These are phyloP conservation scores for Heteropelma amictum DNA, from an alignment of 2,888 invertebrate genomes.

Conservation along the genomic window DNA sequence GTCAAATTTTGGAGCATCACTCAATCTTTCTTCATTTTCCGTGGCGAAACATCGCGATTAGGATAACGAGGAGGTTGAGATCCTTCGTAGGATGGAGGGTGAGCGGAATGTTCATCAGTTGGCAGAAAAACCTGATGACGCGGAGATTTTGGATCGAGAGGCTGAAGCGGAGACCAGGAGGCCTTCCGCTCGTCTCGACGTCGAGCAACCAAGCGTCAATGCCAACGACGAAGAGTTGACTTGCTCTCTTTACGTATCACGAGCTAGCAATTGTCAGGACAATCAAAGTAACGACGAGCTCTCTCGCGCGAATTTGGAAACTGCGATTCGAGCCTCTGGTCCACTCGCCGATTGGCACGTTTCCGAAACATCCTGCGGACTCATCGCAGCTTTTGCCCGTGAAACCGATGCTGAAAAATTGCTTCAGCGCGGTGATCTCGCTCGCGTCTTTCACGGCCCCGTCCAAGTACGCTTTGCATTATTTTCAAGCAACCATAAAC, in stretches of 20 bases:
- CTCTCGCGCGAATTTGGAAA: slow-evolving; percentile 66
- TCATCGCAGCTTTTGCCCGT: slow-evolving; percentile 76
- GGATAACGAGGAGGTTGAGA: slow-evolving; percentile 33
- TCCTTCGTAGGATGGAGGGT: slow-evolving; percentile 63
- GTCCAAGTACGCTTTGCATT: slow-evolving; percentile 72
- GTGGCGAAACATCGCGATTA: background rate
- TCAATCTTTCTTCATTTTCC: background rate
- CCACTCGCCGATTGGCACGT: slow-evolving; percentile 70
- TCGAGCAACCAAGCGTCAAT: background rate
- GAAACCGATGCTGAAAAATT: slow-evolving; percentile 77
- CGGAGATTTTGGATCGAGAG: background rate
- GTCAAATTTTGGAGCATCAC: background rate
- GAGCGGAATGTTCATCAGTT: slow-evolving; percentile 27
- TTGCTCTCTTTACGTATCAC: slow-evolving; percentile 72
- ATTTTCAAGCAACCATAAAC: too few species aligned
- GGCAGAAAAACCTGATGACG: slow-evolving; percentile 7
- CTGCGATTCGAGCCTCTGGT: slow-evolving; percentile 66
- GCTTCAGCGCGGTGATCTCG: slow-evolving; percentile 75
- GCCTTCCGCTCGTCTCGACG: background rate
- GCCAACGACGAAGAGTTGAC: slow-evolving; percentile 61
- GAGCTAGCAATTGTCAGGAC: slow-evolving; percentile 63
- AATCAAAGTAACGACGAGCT: slow-evolving; percentile 57
- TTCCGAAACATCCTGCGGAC: slow-evolving; percentile 75
- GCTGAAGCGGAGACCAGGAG: background rate
- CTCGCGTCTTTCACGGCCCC: slow-evolving; percentile 75